Evolutionary conservation across 2,113 vertebrate genomes (phyloP).

Genomic region (Ictidomys tridecemlineatus): DNA sequence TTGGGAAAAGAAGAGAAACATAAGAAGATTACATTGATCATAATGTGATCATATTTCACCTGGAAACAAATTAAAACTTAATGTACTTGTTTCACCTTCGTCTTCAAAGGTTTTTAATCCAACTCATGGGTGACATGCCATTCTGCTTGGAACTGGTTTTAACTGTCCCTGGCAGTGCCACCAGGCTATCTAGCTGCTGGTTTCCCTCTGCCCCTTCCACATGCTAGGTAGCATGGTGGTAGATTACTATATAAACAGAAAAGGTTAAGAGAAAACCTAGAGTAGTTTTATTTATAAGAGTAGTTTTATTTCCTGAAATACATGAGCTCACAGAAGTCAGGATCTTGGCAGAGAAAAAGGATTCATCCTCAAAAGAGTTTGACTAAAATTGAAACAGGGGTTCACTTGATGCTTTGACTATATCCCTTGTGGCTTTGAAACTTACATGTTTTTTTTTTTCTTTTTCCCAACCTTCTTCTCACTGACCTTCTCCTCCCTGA

Average conservation of each 20-base stretch:
- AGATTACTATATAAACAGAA: not conserved
- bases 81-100: slow-evolving; percentile 30
- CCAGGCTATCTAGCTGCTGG: not conserved
- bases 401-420: too few species aligned
- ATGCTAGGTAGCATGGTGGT: not conserved
- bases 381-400: not conserved
- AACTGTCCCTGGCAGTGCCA: not conserved
- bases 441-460: too few species aligned
- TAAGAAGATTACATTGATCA: not conserved
- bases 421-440: too few species aligned
- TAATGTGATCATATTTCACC: slow-evolving; percentile 3
- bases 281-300: not conserved
- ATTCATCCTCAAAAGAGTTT: not conserved
- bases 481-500: too few species aligned
- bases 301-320: not conserved
- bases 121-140: not conserved
- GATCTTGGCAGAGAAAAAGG: not conserved
- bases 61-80: slow-evolving; percentile 36
- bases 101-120: slow-evolving; percentile 5
- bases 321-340: too few species aligned
- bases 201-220: not conserved
- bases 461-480: too few species aligned
- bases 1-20: not conserved
- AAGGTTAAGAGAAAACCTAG: not conserved
- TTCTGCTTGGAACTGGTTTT: not conserved